A percentile compares a stretch with the other conserved stretches of the same genome.
Evolutionary conservation across 2,888 invertebrate genomes (phyloP).

Genomic region (Exephanes ischioxanthus): DNA sequence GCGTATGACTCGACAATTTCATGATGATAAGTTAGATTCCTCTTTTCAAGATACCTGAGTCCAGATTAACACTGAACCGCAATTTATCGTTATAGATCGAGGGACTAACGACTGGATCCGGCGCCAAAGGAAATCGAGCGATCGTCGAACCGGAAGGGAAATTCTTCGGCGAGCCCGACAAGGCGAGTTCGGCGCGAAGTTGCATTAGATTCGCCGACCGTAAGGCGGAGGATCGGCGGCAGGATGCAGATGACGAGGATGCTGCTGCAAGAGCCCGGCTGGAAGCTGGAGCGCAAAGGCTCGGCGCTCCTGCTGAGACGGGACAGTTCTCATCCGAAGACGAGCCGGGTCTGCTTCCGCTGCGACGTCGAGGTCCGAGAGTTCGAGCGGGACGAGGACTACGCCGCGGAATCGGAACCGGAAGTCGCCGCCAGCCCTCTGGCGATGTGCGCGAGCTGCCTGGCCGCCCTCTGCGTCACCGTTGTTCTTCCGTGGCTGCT

Average conservation of each 20-base stretch:
- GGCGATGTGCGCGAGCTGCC: slow-evolving; percentile 86
- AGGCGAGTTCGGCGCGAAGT: not conserved
- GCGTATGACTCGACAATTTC: too few species aligned
- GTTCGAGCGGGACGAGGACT: slow-evolving; percentile 85
- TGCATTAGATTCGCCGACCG: slow-evolving; percentile 1
- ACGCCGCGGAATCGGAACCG: slow-evolving; percentile 83
- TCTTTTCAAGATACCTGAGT: not conserved
- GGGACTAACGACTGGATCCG: not conserved
- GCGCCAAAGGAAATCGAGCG: not conserved
- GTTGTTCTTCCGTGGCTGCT: slow-evolving; percentile 86
- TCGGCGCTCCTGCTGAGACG: slow-evolving; percentile 80
- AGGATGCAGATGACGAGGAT: slow-evolving; percentile 80
- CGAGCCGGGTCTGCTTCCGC: slow-evolving; percentile 86
- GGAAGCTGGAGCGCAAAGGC: slow-evolving; percentile 82
- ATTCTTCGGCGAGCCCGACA: not conserved
- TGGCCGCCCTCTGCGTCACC: slow-evolving; percentile 86
- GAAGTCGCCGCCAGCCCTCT: slow-evolving; percentile 80
- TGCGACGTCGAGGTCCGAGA: slow-evolving; percentile 87
- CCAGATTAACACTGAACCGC: not conserved
- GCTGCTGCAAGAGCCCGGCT: slow-evolving; percentile 83
- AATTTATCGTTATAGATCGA: slow-evolving; percentile 52
- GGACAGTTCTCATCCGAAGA: slow-evolving; percentile 80
- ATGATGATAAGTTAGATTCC: too few species aligned
- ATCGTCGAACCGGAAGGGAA: not conserved
- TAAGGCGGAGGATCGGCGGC: not conserved